Conservation (phyloP, 2,797 vertebrate species). For the Emys orbicularis region DNA sequence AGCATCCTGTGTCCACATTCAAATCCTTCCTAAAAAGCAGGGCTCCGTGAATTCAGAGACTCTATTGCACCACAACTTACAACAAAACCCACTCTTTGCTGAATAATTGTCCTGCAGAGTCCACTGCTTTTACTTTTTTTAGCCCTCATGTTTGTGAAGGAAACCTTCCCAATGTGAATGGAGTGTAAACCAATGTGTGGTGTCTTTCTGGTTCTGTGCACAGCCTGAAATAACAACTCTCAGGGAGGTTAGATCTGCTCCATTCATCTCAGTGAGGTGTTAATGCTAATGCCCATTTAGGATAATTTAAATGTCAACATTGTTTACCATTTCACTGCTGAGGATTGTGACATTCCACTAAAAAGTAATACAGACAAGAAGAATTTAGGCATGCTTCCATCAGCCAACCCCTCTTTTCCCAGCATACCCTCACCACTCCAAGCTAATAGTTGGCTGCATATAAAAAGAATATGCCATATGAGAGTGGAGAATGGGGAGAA, state of each 20-base stretch:
- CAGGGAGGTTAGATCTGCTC: neutral
- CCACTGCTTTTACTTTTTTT: neutral
- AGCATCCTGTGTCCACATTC: neutral
- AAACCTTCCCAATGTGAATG: neutral
- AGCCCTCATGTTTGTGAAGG: neutral
- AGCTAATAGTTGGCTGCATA: too few species aligned
- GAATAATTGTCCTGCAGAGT: neutral
- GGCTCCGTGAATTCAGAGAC: neutral
- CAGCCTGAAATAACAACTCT: neutral
- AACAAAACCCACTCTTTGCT: neutral
- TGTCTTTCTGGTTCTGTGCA: neutral
- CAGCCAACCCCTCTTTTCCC: too few species aligned
- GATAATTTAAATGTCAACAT: neutral
- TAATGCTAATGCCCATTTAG: neutral
- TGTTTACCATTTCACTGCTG: neutral
- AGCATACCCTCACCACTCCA: too few species aligned
- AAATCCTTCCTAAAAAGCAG: neutral
- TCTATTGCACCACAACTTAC: neutral
- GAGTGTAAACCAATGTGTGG: fast-evolving
- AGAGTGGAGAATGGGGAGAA: too few species aligned
- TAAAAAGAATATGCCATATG: too few species aligned
- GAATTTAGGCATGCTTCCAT: too few species aligned
- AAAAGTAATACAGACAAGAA: neutral
- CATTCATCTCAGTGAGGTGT: neutral
- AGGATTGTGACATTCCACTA: neutral